A percentile compares a stretch with the other conserved stretches of the same genome.
Conservation (phyloP, 92 coral and sea anemone species). For the Hydrozoanthus gracilis region DNA sequence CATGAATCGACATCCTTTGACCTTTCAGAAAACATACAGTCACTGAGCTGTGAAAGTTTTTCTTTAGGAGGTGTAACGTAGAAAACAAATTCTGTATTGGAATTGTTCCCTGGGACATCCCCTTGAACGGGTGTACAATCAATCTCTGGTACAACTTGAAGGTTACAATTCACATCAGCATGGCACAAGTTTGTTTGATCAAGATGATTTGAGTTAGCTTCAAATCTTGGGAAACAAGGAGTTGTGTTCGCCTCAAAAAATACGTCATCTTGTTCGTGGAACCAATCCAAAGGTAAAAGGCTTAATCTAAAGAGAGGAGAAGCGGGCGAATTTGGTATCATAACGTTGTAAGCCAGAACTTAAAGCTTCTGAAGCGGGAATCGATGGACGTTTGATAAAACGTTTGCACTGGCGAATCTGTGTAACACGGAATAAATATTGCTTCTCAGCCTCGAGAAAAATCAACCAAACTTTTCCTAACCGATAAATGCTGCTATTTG, state of each 20-base stretch:
- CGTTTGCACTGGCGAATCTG: no score
- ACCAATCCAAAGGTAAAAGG: conserved; percentile 29
- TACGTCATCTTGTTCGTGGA: conserved; percentile 6
- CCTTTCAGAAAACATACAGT: conserved; percentile 23
- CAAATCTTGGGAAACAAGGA: conserved; percentile 11
- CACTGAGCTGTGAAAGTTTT: background rate
- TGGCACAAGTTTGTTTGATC: background rate
- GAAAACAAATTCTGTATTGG: conserved; percentile 19
- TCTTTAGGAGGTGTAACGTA: conserved; percentile 33
- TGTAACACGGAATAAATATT: no score
- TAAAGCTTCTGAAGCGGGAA: background rate
- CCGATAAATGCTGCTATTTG: no score
- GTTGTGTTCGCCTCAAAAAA: conserved; percentile 11
- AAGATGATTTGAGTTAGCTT: background rate
- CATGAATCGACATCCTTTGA: background rate
- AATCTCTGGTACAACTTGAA: conserved; percentile 44
- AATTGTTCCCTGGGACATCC: background rate
- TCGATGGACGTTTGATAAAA: background rate
- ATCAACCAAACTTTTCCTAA: no score
- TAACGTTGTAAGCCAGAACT: background rate
- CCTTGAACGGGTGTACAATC: background rate
- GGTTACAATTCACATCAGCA: background rate
- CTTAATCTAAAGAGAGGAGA: conserved; percentile 38
- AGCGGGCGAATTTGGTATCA: conserved; percentile 21
- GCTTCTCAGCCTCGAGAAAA: no score